Base-by-base conservation (phyloP, 2,888 invertebrate species). In the Pandemis heparana region DNA sequence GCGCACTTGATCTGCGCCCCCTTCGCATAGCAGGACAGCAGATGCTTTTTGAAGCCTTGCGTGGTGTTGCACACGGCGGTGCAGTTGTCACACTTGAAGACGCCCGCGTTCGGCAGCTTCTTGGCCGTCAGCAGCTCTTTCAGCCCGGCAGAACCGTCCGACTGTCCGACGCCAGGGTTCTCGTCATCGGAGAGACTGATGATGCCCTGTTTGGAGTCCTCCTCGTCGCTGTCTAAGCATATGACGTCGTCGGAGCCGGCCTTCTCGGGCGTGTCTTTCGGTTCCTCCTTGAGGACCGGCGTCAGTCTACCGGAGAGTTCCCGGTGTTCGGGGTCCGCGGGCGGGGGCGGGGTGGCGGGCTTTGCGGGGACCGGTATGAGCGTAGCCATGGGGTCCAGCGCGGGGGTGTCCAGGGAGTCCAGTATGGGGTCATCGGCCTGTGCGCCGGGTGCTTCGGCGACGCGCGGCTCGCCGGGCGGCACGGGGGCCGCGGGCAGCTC, bases 161-260 rank as follows among this genome's bases (percentile, higher is more conserved):
- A 14, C 56, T 70, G 1, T 67, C 7, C 1, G 51, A 48, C 8
- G 68, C 16, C 8, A 18, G 63, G 7, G 71, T 16, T 2, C 18
- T 86, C 85, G 0, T 90, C 87, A 14, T 83, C 84, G 0, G 89
- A 86, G 2, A 87, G 76, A 61, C 87, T 85, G 12, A 88, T 83
- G 43, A 86, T 76, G 38, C 78, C 75, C 18, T 75, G 77, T 14
- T 71, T 77, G 0, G 78, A 41, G 39, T 79, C 83, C 3, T 93
- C 94, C 0, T 94, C 94, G 41, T 94, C 94, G 70, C 93, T 94
- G 67, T 94, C 94, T 48, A 93, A 77, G 61, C 89, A 89, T 39
- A 82, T 80, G 14, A 91, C 84, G 0, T 89, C 77, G 0, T 89
- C 77, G 0, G 65, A 39, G 4, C 16, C 14, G 32, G 53, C n/a